A percentile compares a stretch with the other conserved stretches of the same genome.
These are phyloP conservation scores for Zeus faber DNA, from an alignment of 2,113 vertebrate species.

Conservation along the genomic window DNA sequence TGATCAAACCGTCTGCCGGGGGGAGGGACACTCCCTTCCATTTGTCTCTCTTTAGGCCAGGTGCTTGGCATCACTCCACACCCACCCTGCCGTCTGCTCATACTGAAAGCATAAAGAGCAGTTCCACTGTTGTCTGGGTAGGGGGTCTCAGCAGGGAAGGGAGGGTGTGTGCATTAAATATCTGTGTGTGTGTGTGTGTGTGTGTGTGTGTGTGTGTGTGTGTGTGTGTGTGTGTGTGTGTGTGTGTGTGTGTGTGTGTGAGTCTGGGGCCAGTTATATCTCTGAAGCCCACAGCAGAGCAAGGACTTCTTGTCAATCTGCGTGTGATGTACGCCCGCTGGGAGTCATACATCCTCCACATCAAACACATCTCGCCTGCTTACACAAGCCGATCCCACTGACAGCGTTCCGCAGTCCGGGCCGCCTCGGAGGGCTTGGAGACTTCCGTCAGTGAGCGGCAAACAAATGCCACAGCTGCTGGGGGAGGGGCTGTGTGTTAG, in stretches of 20 bases:
- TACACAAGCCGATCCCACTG: conserved; percentile 54
- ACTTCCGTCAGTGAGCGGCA: conserved; percentile 41
- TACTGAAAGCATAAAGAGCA: too few relatives aligned
- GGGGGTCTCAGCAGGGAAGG: not conserved
- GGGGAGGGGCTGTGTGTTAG: not conserved
- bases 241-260: not conserved
- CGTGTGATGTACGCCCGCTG: conserved; percentile 38
- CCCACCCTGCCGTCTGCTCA: too few relatives aligned
- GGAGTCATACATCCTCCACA: conserved; percentile 43
- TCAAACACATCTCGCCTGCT: conserved; percentile 59
- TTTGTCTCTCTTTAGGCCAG: too few relatives aligned
- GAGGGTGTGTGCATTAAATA: not conserved
- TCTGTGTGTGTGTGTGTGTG: not conserved
- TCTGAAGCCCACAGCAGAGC: conserved; percentile 38
- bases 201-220: conserved; percentile 49
- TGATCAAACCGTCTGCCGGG: too few relatives aligned
- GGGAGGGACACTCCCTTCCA: too few relatives aligned
- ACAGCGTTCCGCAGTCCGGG: conserved; percentile 36
- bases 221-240: not conserved
- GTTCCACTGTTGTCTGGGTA: too few relatives aligned
- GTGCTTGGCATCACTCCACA: too few relatives aligned
- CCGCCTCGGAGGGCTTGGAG: conserved; percentile 31
- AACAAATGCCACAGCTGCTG: conserved; percentile 50
- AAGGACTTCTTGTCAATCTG: conserved; percentile 57
- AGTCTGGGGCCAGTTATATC: conserved; percentile 30